A percentile compares a stretch with the other conserved stretches of the same genome.
phyloP scores from a whole-genome alignment of 35 echinoderm and acorn worm species.

The Anneissia japonica region DNA sequence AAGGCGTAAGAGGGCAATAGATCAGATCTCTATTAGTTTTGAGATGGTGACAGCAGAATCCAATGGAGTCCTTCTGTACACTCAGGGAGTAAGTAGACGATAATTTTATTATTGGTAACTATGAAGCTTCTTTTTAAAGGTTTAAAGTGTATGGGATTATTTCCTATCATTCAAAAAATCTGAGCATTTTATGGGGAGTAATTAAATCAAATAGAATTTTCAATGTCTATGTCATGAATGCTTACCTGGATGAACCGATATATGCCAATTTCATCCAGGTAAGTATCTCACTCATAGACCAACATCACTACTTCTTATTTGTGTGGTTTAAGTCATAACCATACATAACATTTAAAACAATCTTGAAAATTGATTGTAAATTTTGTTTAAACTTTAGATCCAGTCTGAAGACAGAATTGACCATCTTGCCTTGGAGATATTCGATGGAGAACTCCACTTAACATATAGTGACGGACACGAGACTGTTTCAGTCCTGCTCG shows the following conservation, averaged over 20 bases:
- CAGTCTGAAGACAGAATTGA: constrained; percentile 62
- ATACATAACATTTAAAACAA: no score
- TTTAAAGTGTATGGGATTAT: no score
- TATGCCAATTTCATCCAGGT: no score
- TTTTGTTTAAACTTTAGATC: no score
- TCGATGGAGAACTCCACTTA: constrained; percentile 44
- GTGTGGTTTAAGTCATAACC: no score
- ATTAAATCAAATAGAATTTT: no score
- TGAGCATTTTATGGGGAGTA: background rate
- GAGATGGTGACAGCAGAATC: constrained; percentile 71
- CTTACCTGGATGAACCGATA: no score
- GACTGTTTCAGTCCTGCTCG: constrained; percentile 21
- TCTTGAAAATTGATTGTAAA: no score
- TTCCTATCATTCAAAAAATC: no score
- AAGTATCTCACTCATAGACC: no score
- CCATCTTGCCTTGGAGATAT: constrained; percentile 69
- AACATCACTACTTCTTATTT: no score
- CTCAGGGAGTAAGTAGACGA: constrained; percentile 71
- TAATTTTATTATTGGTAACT: background rate
- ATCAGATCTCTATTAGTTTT: constrained; percentile 36
- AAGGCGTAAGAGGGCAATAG: constrained; percentile 22
- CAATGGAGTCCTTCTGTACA: constrained; percentile 66
- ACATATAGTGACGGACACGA: constrained; percentile 61
- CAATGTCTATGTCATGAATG: no score
- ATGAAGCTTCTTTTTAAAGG: background rate